Evolutionary conservation across 2,888 invertebrate species (phyloP).

Genomic region (Ferdinandea cuprea): DNA sequence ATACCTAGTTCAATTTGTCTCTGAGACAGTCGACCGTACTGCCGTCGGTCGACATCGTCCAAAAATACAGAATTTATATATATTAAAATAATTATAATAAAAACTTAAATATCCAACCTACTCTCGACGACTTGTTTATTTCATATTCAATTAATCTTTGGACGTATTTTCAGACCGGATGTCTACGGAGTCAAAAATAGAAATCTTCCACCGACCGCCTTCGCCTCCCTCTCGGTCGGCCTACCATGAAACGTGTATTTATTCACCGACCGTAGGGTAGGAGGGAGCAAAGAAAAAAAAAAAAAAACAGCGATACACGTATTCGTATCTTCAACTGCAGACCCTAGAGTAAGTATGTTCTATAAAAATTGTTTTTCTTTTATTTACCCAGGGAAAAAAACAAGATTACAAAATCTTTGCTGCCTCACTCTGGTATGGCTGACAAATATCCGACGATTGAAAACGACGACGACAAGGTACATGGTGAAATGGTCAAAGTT

Average conservation of each 20-base stretch:
- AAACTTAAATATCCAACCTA: slow-evolving; percentile 73
- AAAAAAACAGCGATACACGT: too few species aligned
- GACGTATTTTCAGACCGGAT: slow-evolving; percentile 76
- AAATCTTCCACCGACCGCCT: slow-evolving; percentile 35
- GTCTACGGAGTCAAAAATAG: slow-evolving; percentile 76
- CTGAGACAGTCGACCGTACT: not conserved
- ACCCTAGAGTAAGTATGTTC: slow-evolving; percentile 31
- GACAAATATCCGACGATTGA: slow-evolving; percentile 68
- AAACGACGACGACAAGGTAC: slow-evolving; percentile 61
- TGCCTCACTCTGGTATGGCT: slow-evolving; percentile 24
- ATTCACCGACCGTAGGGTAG: not conserved
- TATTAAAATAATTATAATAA: slow-evolving; percentile 67
- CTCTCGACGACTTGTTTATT: slow-evolving; percentile 75
- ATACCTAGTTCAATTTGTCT: slow-evolving; percentile 27
- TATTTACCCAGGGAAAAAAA: slow-evolving; percentile 28
- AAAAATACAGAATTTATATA: slow-evolving; percentile 58
- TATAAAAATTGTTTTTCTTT: slow-evolving; percentile 63
- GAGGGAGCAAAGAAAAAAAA: not conserved
- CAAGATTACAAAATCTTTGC: slow-evolving; percentile 61
- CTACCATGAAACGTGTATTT: not conserved
- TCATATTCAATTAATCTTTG: slow-evolving; percentile 75
- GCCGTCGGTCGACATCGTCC: slow-evolving; percentile 16
- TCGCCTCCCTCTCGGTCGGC: not conserved
- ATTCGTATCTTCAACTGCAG: slow-evolving; percentile 14
- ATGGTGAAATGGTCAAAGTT: slow-evolving; percentile 50